Evolutionary conservation across 2,113 vertebrate genomes (phyloP), one percentile per base, ranked within the genome.

Genomic region (Kobus ellipsiprymnus): DNA sequence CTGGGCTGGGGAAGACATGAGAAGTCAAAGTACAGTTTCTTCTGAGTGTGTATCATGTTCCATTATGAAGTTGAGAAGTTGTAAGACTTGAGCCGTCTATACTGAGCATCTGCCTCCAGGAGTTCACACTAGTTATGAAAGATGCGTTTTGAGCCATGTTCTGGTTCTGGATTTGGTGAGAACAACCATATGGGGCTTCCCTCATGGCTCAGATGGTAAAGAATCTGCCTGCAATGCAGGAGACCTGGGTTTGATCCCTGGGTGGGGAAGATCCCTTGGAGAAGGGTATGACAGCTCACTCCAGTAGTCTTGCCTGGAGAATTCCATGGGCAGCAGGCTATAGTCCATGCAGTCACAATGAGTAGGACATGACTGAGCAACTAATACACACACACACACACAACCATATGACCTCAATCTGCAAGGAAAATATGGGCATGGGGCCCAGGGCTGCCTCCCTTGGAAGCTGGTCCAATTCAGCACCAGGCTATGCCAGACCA

Each of bases 151-250:
- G 25, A 82, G 52, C 19, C 40, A 60, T 30, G 12, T 30, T 86
- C 52, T 67, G 12, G 23, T 78, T 93, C 81, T 93, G 87, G 55
- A 36, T 89, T 91, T 81, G 48, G 46, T 67, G 44, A 67, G 71
- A 80, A 36, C 33, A 30, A 59, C 80, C 40, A 40, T 23, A 74
- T 23, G n/a, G 67, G n/a, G 67, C 67, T 71, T 71, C n/a, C 19
- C n/a, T 71, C 19, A 21, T 0, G 19, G 10, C n/a, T 74, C 67
- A 74, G n/a, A 74, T 74, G n/a, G 67, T 40, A 23, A 74, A 74
- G n/a, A 74, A 74, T 74, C 67, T 74, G 10, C 5, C 19, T 74
- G 19, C 10, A 74, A 40, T 74, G n/a, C 0, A 21, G 19, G 19
- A 71, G n/a, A 71, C n/a, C 67, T 40, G n/a, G n/a, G 10, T 74